Percentiles rank a stretch among this genome's conserved stretches.
phyloP scores from a whole-genome alignment of 1,140 invertebrate species.

The Pseudomyrmex cubaensis region DNA sequence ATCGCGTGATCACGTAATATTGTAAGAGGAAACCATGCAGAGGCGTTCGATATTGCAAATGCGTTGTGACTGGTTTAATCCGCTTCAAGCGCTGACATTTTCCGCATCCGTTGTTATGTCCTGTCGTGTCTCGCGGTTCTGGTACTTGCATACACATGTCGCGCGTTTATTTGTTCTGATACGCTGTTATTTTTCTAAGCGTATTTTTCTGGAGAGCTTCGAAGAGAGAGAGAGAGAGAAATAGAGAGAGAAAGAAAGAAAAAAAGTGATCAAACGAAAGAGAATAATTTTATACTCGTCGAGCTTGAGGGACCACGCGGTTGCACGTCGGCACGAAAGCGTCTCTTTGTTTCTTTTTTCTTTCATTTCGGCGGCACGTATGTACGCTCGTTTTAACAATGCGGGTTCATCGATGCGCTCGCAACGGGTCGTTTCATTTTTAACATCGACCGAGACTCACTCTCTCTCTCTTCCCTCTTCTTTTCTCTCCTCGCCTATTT shows the following conservation, averaged over 20 bases:
- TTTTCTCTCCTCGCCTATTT: background rate
- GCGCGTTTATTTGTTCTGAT: background rate
- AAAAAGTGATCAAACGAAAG: background rate
- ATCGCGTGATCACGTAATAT: background rate
- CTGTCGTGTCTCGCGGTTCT: constrained; percentile 7
- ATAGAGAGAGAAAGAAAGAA: background rate
- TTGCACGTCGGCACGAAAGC: constrained; percentile 6
- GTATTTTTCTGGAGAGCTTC: background rate
- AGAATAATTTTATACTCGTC: constrained; percentile 49
- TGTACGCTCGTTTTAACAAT: constrained; percentile 51
- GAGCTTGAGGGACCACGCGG: background rate
- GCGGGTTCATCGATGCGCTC: constrained; percentile 38
- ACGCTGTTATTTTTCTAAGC: background rate
- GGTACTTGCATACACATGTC: constrained; percentile 4
- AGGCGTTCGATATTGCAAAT: background rate
- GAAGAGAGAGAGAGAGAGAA: background rate
- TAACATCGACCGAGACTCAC: constrained; percentile 34
- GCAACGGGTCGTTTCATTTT: constrained; percentile 56
- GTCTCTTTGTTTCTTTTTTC: background rate
- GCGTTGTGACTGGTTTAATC: background rate
- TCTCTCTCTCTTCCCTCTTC: too few species aligned
- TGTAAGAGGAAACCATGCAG: constrained; percentile 17
- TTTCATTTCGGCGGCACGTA: constrained; percentile 32
- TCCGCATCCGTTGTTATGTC: background rate
- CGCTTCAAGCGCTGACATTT: background rate